These are phyloP conservation scores for Zoanthus sociatus DNA, from an alignment of 92 coral and sea anemone species.

Conservation along the genomic window DNA sequence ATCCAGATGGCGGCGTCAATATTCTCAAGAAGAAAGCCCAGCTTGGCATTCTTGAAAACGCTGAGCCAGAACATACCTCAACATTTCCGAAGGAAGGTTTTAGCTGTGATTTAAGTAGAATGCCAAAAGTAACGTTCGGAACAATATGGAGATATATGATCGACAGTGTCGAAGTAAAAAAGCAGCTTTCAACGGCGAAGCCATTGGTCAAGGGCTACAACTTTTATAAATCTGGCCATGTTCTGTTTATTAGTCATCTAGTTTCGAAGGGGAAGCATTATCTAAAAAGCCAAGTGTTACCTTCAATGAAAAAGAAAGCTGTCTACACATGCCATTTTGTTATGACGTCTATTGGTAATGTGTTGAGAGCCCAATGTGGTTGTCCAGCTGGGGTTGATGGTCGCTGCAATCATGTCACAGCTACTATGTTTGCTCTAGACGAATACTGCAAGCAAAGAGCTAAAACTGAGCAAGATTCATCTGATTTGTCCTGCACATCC, in stretches of 20 bases:
- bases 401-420: constrained; percentile 69
- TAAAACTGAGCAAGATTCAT: constrained; percentile 9
- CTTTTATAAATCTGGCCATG: constrained; percentile 59
- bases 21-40: constrained; percentile 59
- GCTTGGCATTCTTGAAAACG: constrained; percentile 61
- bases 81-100: constrained; percentile 52
- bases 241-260: constrained; percentile 49
- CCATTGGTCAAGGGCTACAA: constrained; percentile 10
- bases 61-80: constrained; percentile 46
- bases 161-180: constrained; percentile 60
- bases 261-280: constrained; percentile 57
- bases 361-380: constrained; percentile 66
- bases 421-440: constrained; percentile 71
- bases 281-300: constrained; percentile 69
- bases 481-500: constrained; percentile 25
- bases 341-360: constrained; percentile 49
- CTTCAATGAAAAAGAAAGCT: constrained; percentile 26
- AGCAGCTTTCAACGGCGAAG: constrained; percentile 63
- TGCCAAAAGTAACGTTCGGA: constrained; percentile 66
- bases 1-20: constrained; percentile 37
- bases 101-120: constrained; percentile 25
- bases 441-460: constrained; percentile 51
- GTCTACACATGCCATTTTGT: constrained; percentile 56
- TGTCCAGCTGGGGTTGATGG: constrained; percentile 78
- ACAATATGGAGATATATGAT: constrained; percentile 73